Evolutionary conservation across 2,113 vertebrate species (phyloP).

Genomic region (Gracilinanus agilis): DNA sequence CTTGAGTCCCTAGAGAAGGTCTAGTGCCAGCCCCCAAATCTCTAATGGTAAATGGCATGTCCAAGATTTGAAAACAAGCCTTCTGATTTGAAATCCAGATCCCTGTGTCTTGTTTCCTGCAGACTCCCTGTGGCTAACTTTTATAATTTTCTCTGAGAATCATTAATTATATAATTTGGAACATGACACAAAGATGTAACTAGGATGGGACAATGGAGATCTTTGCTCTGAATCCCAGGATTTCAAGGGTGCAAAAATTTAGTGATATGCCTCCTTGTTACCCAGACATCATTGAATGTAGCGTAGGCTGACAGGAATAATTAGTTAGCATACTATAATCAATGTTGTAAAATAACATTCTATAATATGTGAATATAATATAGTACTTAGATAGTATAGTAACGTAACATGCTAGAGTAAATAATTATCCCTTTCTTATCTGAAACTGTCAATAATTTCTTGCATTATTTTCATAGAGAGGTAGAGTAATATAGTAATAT

Average conservation of each 20-base stretch:
- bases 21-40: neutral
- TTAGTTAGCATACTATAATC: neutral
- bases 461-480: neutral
- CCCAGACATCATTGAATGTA: neutral
- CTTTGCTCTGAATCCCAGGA: neutral
- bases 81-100: neutral
- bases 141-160: neutral
- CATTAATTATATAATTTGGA: neutral
- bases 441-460: neutral
- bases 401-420: neutral
- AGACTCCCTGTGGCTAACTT: neutral
- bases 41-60: neutral
- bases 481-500: neutral
- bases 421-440: neutral
- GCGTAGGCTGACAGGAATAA: neutral
- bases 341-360: too few species aligned
- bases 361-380: too few species aligned
- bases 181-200: neutral
- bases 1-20: neutral
- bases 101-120: neutral
- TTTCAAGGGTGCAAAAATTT: neutral
- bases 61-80: neutral
- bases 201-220: neutral
- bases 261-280: neutral
- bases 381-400: too few species aligned